These are phyloP conservation scores for Margarornis squamiger DNA, from an alignment of 2,797 vertebrate genomes.

Conservation along the genomic window DNA sequence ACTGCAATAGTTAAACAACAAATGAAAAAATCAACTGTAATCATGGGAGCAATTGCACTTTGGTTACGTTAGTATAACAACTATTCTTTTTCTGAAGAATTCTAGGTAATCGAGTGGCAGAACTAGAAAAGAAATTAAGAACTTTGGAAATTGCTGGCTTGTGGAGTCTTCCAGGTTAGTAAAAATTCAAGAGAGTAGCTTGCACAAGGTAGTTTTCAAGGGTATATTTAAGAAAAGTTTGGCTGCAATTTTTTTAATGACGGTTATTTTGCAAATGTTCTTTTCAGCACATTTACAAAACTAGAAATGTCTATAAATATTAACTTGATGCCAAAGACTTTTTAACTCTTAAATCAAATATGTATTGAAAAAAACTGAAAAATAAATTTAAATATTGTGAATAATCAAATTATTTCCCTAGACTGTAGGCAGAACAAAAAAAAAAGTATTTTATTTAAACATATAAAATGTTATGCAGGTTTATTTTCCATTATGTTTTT, in stretches of 20 bases:
- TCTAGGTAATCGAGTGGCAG: slow-evolving; percentile 92
- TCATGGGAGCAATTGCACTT: neutral
- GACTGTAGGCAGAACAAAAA: neutral
- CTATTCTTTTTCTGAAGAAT: slow-evolving; percentile 78
- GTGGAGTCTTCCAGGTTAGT: slow-evolving; percentile 96
- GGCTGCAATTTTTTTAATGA: neutral
- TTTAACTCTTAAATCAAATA: neutral
- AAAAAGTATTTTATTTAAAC: neutral
- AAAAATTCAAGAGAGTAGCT: neutral
- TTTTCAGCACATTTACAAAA: neutral
- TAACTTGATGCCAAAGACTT: neutral
- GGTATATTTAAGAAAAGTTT: neutral
- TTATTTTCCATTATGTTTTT: neutral
- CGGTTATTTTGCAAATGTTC: neutral
- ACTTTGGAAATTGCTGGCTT: slow-evolving; percentile 95
- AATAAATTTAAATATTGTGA: neutral
- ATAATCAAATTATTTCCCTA: neutral
- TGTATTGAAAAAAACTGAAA: neutral
- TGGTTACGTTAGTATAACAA: neutral
- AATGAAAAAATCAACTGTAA: neutral
- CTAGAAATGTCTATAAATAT: neutral
- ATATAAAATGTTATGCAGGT: neutral
- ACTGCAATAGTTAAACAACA: neutral
- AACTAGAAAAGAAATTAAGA: slow-evolving; percentile 95
- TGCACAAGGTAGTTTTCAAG: neutral